These are phyloP conservation scores for Rhabdophis nuchalis DNA, from an alignment of 2,797 vertebrate species.

Conservation along the genomic window DNA sequence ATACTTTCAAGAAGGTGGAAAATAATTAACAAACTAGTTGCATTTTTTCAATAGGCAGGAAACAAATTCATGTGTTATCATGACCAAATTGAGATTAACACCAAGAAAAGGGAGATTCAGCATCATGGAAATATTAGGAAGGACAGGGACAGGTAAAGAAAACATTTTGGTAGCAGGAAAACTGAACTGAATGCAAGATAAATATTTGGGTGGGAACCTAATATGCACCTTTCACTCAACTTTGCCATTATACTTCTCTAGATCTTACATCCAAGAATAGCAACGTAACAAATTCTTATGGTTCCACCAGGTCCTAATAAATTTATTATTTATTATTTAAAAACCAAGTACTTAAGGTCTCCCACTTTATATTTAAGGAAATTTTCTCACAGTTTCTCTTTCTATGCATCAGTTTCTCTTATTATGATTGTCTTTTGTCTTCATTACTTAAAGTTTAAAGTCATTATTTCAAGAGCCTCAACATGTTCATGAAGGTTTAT, in stretches of 20 bases:
- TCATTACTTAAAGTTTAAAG: neutral
- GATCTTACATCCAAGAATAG: neutral
- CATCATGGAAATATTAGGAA: neutral
- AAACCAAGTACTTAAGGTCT: no score
- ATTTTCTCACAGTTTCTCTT: neutral
- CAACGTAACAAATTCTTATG: neutral
- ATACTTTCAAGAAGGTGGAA: neutral
- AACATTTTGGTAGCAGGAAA: neutral
- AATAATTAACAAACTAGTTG: neutral
- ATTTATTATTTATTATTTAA: neutral
- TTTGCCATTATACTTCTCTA: neutral
- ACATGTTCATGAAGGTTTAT: neutral
- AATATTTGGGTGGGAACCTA: neutral
- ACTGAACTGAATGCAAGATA: neutral
- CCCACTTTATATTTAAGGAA: neutral
- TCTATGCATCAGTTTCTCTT: neutral
- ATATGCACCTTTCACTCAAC: neutral
- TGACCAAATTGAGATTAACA: neutral
- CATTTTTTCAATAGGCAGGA: neutral
- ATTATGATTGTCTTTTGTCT: neutral
- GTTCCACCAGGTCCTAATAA: neutral
- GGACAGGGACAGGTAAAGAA: neutral
- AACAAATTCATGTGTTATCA: neutral
- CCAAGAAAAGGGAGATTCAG: neutral
- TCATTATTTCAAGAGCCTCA: neutral